Evolutionary conservation across 1,140 invertebrate species (phyloP), one percentile per base, ranked within the genome.

Genomic region (Drosophila biarmipes): DNA sequence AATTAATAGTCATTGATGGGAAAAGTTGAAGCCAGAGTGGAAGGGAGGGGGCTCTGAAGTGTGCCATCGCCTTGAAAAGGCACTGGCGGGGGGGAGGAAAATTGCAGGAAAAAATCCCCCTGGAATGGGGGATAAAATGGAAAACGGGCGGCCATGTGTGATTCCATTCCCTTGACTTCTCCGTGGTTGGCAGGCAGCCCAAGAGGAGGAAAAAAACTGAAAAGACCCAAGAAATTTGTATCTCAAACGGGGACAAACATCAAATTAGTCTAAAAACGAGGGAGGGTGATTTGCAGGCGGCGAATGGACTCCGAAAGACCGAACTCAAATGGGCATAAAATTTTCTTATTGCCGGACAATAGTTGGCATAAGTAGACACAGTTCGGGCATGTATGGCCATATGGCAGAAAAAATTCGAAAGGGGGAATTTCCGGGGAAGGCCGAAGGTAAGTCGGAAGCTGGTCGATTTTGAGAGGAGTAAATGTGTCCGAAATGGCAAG

Each of bases 1-100:
- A 86, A 86, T 86, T 86, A 86, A 86, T 86, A 82, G 78, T 81
- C 82, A 87, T 86, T 86, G 82, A 87, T 86, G 82, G 82, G 75
- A 86, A 86, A 87, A 72, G 71, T 79, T 76, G 73, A 48, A 49
- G 42, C 51, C 61, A 48, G 49, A 62, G 45, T n/a, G 42, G 27
- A 35, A 29, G 34, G 51, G 45, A 43, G 46, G 59, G 53, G 49
- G 74, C 69, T 37, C 66, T 78, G 80, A 85, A 85, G 81, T 85
- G 81, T 74, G 73, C 67, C 76, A 34, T 48, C 42, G 58, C 57
- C 64, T 76, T 67, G 54, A 46, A 45, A 24, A 49, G 21, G 6
- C 12, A 19, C 8, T 7, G 34, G 35, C 6, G 21, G 40, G 21
- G 8, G 6, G 15, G 46, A n/a, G 24, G 31, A 45, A 46, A 46